phyloP scores from a whole-genome alignment of 2,113 vertebrate genomes.

The Bambusicola thoracicus region DNA sequence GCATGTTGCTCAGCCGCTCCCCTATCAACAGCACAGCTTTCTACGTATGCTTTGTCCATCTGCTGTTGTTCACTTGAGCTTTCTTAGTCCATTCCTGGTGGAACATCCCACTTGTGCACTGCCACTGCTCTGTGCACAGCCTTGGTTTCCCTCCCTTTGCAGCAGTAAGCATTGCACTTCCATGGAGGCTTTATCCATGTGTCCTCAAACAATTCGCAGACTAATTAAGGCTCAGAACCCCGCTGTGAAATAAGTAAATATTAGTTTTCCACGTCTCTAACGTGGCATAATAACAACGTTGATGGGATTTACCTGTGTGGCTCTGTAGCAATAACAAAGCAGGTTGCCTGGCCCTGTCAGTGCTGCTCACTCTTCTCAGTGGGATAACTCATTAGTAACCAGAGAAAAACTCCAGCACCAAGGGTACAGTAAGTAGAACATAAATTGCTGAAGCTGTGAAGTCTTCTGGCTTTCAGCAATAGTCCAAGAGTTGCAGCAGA shows the following conservation, averaged over 20 bases:
- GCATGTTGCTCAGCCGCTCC: background rate
- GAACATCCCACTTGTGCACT: background rate
- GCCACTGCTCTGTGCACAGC: rapidly evolving
- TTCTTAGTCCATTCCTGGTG: background rate
- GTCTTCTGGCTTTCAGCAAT: background rate
- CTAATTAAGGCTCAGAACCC: background rate
- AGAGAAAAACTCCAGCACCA: background rate
- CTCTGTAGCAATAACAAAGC: background rate
- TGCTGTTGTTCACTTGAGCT: background rate
- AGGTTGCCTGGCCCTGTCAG: background rate
- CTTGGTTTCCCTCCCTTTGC: background rate
- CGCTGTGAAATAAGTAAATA: background rate
- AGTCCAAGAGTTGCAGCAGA: background rate
- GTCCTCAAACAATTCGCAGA: background rate
- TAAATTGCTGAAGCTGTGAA: background rate
- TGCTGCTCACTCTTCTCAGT: background rate
- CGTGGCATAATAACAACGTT: background rate
- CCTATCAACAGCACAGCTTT: background rate
- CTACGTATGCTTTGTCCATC: background rate
- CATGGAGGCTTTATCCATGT: background rate
- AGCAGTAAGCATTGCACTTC: background rate
- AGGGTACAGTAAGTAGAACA: background rate
- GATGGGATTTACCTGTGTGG: slow-evolving; percentile 4
- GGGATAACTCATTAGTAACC: background rate
- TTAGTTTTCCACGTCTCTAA: background rate